Percentiles rank a stretch among this genome's conserved stretches.
Evolutionary conservation across 2,888 invertebrate genomes (phyloP).

Genomic region (Muscina levida): DNA sequence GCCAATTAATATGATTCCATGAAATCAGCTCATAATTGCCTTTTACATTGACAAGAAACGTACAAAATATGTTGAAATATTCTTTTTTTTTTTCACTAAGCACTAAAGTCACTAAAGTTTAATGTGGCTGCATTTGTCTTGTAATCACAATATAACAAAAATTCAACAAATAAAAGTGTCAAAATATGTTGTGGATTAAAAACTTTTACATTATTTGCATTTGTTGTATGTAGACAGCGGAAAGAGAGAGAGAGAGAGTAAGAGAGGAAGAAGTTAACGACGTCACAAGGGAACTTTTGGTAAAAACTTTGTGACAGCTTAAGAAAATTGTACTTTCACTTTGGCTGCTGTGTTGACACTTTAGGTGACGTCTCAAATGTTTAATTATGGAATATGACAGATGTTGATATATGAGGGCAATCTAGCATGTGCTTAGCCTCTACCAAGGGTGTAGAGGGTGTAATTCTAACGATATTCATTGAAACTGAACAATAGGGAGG

Average conservation of each 20-base stretch:
- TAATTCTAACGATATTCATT: too few relatives aligned
- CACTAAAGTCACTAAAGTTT: neutral
- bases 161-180: constrained; percentile 15
- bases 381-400: neutral
- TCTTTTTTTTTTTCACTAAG: neutral
- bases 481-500: too few relatives aligned
- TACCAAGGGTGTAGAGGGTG: too few relatives aligned
- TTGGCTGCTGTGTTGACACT: neutral
- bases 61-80: neutral
- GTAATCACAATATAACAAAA: neutral
- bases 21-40: neutral
- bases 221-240: too few relatives aligned
- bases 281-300: neutral
- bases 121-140: neutral
- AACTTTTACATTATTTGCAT: neutral
- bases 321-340: constrained; percentile 1
- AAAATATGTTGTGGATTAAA: constrained; percentile 8
- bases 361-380: constrained; percentile 11
- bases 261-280: neutral
- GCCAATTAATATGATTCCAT: too few relatives aligned
- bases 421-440: too few relatives aligned
- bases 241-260: too few relatives aligned
- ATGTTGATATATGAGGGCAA: too few relatives aligned
- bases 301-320: constrained; percentile 2
- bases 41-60: neutral